Percentiles rank a stretch among this genome's conserved stretches.
Evolutionary conservation across 2,888 invertebrate species (phyloP).

Genomic region (Leucania comma): DNA sequence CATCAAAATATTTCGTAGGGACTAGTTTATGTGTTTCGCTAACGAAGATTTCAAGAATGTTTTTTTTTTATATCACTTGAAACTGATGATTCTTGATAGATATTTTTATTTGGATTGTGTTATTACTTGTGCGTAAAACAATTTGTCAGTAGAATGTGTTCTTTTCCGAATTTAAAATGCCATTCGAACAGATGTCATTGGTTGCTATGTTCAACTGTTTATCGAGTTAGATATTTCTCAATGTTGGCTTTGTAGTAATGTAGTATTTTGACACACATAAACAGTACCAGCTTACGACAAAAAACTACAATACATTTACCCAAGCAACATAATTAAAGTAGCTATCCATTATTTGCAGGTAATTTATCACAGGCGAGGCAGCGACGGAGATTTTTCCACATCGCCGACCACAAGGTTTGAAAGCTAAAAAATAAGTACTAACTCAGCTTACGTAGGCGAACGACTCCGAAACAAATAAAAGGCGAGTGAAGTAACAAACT

Average conservation of each 20-base stretch:
- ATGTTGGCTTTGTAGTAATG: too few relatives aligned
- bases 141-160: conserved; percentile 27
- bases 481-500: conserved; percentile 75
- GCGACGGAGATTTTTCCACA: conserved; percentile 58
- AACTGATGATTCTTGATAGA: conserved; percentile 16
- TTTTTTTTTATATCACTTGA: conserved; percentile 19
- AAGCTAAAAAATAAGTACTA: conserved; percentile 68
- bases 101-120: conserved; percentile 26
- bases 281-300: background rate
- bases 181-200: conserved; percentile 8
- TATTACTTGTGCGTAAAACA: conserved; percentile 8
- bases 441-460: conserved; percentile 69
- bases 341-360: conserved; percentile 72
- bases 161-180: conserved; percentile 27
- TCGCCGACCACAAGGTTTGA: conserved; percentile 64
- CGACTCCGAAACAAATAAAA: conserved; percentile 76
- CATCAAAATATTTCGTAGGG: conserved; percentile 64
- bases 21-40: conserved; percentile 47
- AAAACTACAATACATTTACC: conserved; percentile 28
- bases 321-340: conserved; percentile 55
- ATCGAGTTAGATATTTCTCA: background rate
- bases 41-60: conserved; percentile 32
- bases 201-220: conserved; percentile 8
- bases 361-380: conserved; percentile 64
- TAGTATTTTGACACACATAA: too few relatives aligned